Evolutionary conservation across 2,113 vertebrate species (phyloP).

Genomic region (Cervus canadensis): DNA sequence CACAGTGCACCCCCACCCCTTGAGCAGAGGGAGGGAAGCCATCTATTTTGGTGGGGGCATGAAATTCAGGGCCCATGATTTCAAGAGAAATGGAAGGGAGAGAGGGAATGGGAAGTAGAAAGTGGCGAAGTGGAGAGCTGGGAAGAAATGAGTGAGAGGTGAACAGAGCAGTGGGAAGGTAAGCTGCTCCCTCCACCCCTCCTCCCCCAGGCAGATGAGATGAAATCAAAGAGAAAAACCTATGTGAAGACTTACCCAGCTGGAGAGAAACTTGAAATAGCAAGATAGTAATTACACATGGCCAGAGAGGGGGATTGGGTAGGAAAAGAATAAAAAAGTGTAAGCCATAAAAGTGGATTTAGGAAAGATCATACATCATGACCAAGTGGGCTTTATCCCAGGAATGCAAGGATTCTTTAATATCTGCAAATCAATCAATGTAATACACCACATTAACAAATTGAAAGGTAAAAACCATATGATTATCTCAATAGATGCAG

Average conservation of each 20-base stretch:
- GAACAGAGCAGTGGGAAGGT: conserved; percentile 40
- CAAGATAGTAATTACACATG: conserved; percentile 18
- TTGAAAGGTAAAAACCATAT: too few species aligned
- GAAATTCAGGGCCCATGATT: conserved; percentile 43
- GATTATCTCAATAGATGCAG: too few species aligned
- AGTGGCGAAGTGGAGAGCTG: not conserved
- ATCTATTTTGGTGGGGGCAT: conserved; percentile 50
- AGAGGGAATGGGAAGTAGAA: conserved; percentile 53
- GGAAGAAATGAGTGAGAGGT: conserved; percentile 15
- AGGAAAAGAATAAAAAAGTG: conserved; percentile 55
- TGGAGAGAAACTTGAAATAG: conserved; percentile 58
- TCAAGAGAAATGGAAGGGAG: conserved; percentile 61
- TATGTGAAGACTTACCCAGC: conserved; percentile 52
- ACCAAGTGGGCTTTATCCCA: too few species aligned
- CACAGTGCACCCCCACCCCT: not conserved
- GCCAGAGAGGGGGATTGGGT: conserved; percentile 41
- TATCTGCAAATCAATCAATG: too few species aligned
- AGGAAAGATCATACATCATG: not conserved
- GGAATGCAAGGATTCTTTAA: too few species aligned
- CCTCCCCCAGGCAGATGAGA: not conserved
- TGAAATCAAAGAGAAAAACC: conserved; percentile 49
- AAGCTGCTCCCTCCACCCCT: not conserved
- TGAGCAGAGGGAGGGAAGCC: conserved; percentile 34
- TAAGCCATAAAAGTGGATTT: conserved; percentile 25
- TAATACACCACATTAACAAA: too few species aligned